Evolutionary conservation across 2,888 invertebrate species (phyloP).

Genomic region (Aleiodes alternator): DNA sequence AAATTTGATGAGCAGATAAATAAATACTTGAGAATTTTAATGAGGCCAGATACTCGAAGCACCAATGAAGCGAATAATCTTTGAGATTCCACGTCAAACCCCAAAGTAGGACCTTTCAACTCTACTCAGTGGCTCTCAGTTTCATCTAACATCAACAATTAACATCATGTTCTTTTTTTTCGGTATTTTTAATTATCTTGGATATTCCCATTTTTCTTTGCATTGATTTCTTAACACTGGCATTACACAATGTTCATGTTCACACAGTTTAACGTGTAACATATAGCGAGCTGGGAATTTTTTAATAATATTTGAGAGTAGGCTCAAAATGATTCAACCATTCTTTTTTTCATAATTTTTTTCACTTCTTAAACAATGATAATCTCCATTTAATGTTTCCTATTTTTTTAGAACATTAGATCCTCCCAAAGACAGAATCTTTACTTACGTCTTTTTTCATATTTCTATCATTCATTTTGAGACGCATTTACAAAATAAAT

Average conservation of each 20-base stretch:
- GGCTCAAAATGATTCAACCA: conserved; percentile 36
- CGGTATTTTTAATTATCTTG: conserved; percentile 41
- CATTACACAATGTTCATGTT: conserved; percentile 38
- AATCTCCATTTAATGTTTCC: conserved; percentile 1
- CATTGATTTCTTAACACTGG: conserved; percentile 36
- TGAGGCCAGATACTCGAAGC: conserved; percentile 44
- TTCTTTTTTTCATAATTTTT: conserved; percentile 9
- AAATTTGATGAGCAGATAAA: background rate
- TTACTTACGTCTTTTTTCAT: background rate
- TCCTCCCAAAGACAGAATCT: background rate
- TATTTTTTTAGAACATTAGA: conserved; percentile 7
- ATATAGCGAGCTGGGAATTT: conserved; percentile 50
- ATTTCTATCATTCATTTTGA: conserved; percentile 27
- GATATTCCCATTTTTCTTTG: conserved; percentile 18
- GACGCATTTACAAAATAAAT: conserved; percentile 30
- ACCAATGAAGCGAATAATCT: conserved; percentile 45
- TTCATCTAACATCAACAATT: conserved; percentile 61
- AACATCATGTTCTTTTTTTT: conserved; percentile 56
- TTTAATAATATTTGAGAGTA: conserved; percentile 40
- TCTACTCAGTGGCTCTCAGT: conserved; percentile 49
- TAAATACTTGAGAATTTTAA: conserved; percentile 21
- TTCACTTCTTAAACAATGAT: conserved; percentile 1
- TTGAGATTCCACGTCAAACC: conserved; percentile 41
- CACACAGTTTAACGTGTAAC: conserved; percentile 46
- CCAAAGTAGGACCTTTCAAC: conserved; percentile 29